phyloP scores from a whole-genome alignment of 23 tunicate species.

The Halocynthia roretzi region DNA sequence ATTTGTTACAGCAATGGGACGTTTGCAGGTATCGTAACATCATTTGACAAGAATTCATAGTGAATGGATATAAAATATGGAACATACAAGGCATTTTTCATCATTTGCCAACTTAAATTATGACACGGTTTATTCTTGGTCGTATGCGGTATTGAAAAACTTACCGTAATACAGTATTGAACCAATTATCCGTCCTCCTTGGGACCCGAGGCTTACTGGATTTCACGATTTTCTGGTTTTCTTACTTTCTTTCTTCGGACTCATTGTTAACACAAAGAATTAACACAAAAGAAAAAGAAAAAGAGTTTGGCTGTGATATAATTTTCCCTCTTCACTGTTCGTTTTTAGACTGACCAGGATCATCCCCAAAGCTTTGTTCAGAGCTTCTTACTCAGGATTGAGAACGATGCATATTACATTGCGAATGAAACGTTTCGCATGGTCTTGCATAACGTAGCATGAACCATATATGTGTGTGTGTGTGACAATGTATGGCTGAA shows the following conservation, averaged over 20 bases:
- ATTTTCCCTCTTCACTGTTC: no score
- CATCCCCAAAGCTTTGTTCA: constrained; percentile 87
- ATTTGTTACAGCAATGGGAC: constrained; percentile 40
- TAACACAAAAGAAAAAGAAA: no score
- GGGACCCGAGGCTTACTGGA: no score
- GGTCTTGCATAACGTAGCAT: constrained; percentile 59
- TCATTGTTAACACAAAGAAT: no score
- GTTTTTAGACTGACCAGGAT: constrained; percentile 87
- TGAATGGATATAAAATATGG: neutral
- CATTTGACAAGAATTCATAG: neutral
- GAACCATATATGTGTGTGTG: neutral
- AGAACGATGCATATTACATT: constrained; percentile 26
- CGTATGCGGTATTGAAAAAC: no score
- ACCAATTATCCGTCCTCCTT: no score
- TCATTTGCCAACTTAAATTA: no score
- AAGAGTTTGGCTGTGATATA: neutral
- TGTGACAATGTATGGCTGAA: neutral
- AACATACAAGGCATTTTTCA: no score
- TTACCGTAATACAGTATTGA: no score
- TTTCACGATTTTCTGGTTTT: no score
- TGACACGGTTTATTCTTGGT: no score
- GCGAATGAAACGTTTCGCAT: constrained; percentile 81
- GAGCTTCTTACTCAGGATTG: constrained; percentile 41
- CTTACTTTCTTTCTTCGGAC: no score
- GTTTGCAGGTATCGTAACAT: constrained; percentile 62